Percentiles rank a stretch among this genome's conserved stretches.
Evolutionary conservation across 2,797 vertebrate genomes (phyloP).

Genomic region (Phoeniculus purpureus): DNA sequence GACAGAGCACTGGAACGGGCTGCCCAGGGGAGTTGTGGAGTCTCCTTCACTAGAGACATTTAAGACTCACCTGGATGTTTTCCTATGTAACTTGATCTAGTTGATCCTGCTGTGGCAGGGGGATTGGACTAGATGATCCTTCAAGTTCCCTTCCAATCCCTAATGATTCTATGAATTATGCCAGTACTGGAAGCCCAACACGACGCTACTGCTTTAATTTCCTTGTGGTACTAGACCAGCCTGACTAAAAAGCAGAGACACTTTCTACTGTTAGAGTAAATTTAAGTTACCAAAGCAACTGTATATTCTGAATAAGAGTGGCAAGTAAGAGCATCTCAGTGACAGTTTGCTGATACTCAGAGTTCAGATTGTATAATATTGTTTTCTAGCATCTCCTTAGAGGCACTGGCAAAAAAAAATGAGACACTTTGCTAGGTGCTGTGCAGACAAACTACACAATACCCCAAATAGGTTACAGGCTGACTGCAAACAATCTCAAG

Average conservation of each 20-base stretch:
- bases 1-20: no score
- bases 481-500: background rate
- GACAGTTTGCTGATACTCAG: background rate
- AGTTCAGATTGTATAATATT: background rate
- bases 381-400: background rate
- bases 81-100: no score
- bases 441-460: background rate
- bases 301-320: background rate
- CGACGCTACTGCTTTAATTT: background rate
- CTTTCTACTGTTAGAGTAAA: background rate
- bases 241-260: background rate
- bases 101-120: no score
- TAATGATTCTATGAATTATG: no score
- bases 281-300: background rate
- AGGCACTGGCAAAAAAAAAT: background rate
- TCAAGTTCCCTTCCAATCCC: no score
- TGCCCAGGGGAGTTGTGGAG: no score
- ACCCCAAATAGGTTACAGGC: background rate
- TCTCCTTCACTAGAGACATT: no score
- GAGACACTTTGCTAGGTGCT: background rate
- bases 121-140: no score
- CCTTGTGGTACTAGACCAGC: background rate
- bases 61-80: no score
- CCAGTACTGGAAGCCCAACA: background rate
- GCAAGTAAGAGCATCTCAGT: background rate